Base-by-base conservation (phyloP, 2,888 invertebrate genomes). In the Tachina grossa region DNA sequence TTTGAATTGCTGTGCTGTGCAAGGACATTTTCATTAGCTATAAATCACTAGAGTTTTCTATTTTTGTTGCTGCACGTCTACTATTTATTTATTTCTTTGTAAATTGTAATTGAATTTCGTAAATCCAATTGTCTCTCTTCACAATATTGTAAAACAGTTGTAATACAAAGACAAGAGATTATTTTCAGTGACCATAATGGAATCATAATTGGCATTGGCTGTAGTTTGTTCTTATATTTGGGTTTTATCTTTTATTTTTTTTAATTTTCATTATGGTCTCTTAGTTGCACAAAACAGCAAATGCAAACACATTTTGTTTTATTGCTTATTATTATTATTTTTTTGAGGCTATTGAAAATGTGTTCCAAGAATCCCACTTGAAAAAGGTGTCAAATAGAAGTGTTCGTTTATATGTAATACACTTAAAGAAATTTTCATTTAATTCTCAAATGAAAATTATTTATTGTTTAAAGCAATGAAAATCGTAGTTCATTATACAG, bases 21-120 rank as follows among this genome's bases (percentile, higher is more conserved):
- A 82, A 76, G 71, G 69, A 76, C 65, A 80, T 72, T 80, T 82
- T 78, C 78, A 82, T 85, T 82, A 79, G 78, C 85, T 75, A 79
- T 85, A 85, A 85, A 85, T 85, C 85, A 82, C 77, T 61, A 39
- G 41, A 63, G 51, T 22, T 49, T 78, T 63, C 45, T 2, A 63
- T 45, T 39, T 39, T 9, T 49, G 2, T 61, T 63, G 11, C 65
- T 68, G 5, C 5, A 71, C 63, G 16, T 63, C 16, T 68, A 19
- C 16, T 61, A 11, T 61, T 74, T 45, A 55, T 81, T 69, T 72
- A 57, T 41, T 72, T 71, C 65, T 76, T 82, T 65, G 63, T 76
- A 82, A 82, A 76, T 80, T 76, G 76, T 82, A 82, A 82, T 82
- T 82, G 76, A 76, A 82, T 76, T 76, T 82, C 22, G 10, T 59